Evolutionary conservation across 2,113 vertebrate species (phyloP).

Genomic region (Cochlearius cochlearius): DNA sequence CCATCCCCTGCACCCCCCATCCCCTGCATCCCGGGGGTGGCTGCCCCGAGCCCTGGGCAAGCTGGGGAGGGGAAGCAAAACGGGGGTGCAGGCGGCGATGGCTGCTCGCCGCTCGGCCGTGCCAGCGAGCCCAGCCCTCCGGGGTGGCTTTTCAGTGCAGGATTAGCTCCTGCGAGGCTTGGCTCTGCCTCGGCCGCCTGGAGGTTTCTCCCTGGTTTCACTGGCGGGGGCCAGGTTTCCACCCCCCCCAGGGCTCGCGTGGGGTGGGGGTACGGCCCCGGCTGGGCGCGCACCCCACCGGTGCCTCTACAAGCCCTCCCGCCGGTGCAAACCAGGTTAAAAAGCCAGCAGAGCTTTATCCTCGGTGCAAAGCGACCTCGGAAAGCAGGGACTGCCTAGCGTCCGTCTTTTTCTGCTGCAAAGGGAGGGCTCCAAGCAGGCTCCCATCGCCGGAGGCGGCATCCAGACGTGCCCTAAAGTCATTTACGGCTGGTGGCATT

Average conservation of each 20-base stretch:
- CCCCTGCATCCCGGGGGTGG: neutral
- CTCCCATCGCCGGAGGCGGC: fast-evolving
- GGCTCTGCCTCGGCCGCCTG: neutral
- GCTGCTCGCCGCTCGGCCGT: neutral
- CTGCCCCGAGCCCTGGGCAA: neutral
- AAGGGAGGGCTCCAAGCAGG: neutral
- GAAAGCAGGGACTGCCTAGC: neutral
- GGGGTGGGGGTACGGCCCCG: neutral
- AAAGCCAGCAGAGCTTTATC: neutral
- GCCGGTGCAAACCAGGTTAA: neutral
- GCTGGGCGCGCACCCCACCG: fast-evolving
- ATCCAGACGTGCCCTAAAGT: neutral
- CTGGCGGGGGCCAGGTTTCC: neutral
- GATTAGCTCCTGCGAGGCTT: neutral
- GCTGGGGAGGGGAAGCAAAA: neutral
- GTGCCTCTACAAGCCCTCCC: neutral
- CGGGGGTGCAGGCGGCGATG: neutral
- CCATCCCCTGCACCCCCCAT: too few relatives aligned
- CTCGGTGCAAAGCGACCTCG: neutral
- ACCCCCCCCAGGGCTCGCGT: fast-evolving
- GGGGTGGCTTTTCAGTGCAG: neutral
- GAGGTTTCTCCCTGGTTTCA: neutral
- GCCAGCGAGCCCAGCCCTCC: neutral
- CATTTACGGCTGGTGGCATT: neutral
- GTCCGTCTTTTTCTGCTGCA: neutral